Base-by-base conservation (phyloP, 1,140 invertebrate genomes). In the Eupeodes corollae region DNA sequence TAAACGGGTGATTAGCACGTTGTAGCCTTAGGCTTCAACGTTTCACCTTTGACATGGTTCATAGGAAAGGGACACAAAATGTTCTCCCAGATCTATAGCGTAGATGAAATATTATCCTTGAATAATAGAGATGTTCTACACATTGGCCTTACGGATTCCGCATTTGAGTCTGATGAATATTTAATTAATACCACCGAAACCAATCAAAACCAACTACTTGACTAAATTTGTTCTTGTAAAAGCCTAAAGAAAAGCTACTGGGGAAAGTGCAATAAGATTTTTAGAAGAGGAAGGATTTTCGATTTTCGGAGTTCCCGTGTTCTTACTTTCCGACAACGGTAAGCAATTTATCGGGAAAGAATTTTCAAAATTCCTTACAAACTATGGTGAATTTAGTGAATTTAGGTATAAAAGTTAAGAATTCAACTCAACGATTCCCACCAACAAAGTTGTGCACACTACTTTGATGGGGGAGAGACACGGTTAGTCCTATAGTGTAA, bases 81-180 rank as follows among this genome's bases (percentile, higher is more conserved):
- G 13, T 47, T 6, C 38, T 38, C 9, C 35, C 42, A 15, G 48
- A 49, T 44, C 8, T 15, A 44, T n/a, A 32, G 12, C 6, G 37
- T 49, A n/a, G 48, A 50, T 32, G 21, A 26, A 26, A 26, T 26
- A 26, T 11, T 49, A 1, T 13, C 6, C 1, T 49, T 47, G 37
- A 11, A 48, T 30, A 31, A 39, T 26, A 42, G 50, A 15, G 30
- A 39, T 8, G 40, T 33, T 19, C 46, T 46, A 6, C 32, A 41
- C 13, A 31, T 49, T 11, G 44, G 51, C 19, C 32, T 51, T 8
- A 26, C 21, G 3, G 49, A 41, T 3, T 16, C 14, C 10, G 21
- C 50, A 11, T 51, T 53, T 35, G 1, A 35, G n/a, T 41, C 43
- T 11, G 6, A 2, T 11, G 48, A 47, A n/a, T 54, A 52, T 26